Evolutionary conservation across 2,888 invertebrate genomes (phyloP), one percentile per base, ranked within the genome.

Genomic region (Cosmia trapezina): DNA sequence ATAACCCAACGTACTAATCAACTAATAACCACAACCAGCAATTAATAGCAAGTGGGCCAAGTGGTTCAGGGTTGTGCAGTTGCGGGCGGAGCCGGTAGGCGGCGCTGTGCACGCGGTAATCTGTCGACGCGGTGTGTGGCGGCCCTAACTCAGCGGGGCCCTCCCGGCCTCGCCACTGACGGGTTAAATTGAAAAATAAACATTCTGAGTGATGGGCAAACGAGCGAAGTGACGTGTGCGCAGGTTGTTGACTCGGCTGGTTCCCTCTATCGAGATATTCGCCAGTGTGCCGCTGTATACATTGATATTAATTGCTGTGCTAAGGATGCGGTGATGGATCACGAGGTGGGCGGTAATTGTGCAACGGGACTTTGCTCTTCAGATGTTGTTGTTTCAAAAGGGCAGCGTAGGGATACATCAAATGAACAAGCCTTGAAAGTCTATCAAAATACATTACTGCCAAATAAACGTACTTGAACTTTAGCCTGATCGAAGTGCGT

Each of bases 111-210:
- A 71, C 83, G 86, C 85, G 85, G 88, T 95, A 95, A 96, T 92
- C 90, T 95, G 96, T 93, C 93, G 93, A 81, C 95, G 91, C 91
- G 88, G 95, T 96, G 96, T 96, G 96, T 95, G 96, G 96, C 93
- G 93, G 91, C 96, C 95, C 95, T 96, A 93, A 94, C 92, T 95
- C 95, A 95, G 87, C 86, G 88, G 86, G 86, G 78, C 80, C 88
- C 86, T 86, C 88, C 85, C 87, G 87, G 88, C 85, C 86, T 79
- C 85, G 86, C 90, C 93, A 92, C 91, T 94, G 94, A 94, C 94
- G 93, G 94, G 91, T 89, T 89, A 93, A 95, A 95, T 95, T 95
- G 96, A 95, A 95, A 96, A 96, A 96, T 95, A 96, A 96, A 96
- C 95, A 95, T 89, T 83, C 90, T 94, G 94, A 94, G 92, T 93